Conservation (phyloP, 2,113 vertebrate genomes). For the Thalassarche chlororhynchos region DNA sequence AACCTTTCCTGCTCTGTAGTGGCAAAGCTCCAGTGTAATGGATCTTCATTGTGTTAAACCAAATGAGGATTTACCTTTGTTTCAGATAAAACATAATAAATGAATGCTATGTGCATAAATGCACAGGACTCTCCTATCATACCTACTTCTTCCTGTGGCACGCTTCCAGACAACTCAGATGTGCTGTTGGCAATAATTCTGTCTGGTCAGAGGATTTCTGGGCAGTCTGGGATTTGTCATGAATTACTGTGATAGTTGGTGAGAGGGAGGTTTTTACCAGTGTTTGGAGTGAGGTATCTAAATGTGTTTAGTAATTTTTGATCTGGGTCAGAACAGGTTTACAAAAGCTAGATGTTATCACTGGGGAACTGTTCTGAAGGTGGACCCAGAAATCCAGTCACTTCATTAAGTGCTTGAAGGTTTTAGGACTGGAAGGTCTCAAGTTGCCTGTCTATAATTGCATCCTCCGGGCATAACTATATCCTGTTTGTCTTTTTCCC, state of each 20-base stretch:
- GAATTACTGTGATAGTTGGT: not conserved
- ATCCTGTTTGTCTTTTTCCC: constrained; percentile 19
- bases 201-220: not conserved
- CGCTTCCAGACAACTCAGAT: not conserved
- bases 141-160: not conserved
- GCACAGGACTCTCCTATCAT: fast-evolving
- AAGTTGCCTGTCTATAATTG: not conserved
- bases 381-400: not conserved
- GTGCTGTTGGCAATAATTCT: not conserved
- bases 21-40: not conserved
- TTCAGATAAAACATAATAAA: not conserved
- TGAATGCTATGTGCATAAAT: not conserved
- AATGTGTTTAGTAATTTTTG: not conserved
- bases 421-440: not conserved
- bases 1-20: not conserved
- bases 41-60: not conserved
- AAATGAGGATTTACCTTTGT: not conserved
- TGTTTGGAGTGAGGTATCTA: not conserved
- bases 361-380: not conserved
- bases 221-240: not conserved
- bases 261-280: not conserved
- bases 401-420: not conserved
- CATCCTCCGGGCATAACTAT: not conserved
- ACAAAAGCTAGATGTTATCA: not conserved
- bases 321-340: not conserved